These are phyloP conservation scores for Lacerta agilis DNA, from an alignment of 2,797 vertebrate genomes.

Conservation along the genomic window DNA sequence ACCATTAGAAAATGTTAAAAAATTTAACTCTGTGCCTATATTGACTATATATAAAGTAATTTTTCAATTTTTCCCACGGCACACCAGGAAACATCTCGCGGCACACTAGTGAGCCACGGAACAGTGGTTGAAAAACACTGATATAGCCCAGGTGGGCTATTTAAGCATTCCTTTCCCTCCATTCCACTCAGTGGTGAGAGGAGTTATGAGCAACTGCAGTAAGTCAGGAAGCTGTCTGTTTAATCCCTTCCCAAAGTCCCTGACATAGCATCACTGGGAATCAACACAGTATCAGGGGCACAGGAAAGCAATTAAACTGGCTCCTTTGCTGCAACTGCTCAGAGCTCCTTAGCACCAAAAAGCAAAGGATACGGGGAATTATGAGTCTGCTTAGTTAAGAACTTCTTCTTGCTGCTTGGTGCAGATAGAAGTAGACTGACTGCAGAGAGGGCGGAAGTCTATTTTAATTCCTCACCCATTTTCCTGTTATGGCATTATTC, in stretches of 20 bases:
- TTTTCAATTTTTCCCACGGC: no score
- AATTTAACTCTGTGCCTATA: no score
- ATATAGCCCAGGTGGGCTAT: no score
- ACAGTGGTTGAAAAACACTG: no score
- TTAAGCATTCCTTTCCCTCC: neutral
- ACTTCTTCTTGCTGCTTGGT: neutral
- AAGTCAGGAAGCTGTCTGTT: neutral
- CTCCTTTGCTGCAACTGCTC: neutral
- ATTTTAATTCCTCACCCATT: neutral
- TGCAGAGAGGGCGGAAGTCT: neutral
- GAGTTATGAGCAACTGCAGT: neutral
- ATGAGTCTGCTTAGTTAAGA: neutral
- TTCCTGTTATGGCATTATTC: neutral
- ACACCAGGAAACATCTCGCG: no score
- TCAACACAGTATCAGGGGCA: neutral
- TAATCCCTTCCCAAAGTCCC: neutral
- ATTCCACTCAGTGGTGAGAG: neutral
- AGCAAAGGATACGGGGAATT: neutral
- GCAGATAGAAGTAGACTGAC: neutral
- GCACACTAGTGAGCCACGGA: no score
- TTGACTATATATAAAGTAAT: no score
- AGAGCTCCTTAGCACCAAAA: neutral
- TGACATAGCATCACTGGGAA: neutral
- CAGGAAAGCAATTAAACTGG: neutral
- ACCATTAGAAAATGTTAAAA: no score